Conservation (phyloP, 2,888 invertebrate genomes). For the Parnassius glacialis region DNA sequence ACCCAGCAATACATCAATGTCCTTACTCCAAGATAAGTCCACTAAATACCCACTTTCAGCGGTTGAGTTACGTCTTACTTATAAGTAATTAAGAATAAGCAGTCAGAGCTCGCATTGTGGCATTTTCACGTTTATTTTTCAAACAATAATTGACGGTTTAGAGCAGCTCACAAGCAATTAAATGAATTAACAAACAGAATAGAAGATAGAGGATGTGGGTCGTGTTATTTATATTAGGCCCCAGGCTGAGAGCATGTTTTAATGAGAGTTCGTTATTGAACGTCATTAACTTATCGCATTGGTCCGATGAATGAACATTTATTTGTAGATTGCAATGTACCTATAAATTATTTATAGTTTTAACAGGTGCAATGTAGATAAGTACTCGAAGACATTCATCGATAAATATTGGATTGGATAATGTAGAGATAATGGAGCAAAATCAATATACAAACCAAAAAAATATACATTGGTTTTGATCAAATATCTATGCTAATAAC, state of each 20-base stretch:
- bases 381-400: background rate
- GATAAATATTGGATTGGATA: no score
- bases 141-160: slow-evolving; percentile 69
- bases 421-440: no score
- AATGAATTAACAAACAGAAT: slow-evolving; percentile 67
- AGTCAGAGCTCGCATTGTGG: slow-evolving; percentile 57
- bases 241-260: slow-evolving; percentile 35
- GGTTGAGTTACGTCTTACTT: slow-evolving; percentile 75
- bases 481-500: no score
- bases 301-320: slow-evolving; percentile 7
- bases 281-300: slow-evolving; percentile 12
- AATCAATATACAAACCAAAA: no score
- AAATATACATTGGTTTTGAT: no score
- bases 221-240: slow-evolving; percentile 56
- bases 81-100: slow-evolving; percentile 76
- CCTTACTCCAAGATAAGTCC: slow-evolving; percentile 56
- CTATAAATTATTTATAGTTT: slow-evolving; percentile 1
- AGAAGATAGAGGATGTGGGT: slow-evolving; percentile 45
- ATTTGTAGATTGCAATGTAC: slow-evolving; percentile 1
- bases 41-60: slow-evolving; percentile 72
- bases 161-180: slow-evolving; percentile 58
- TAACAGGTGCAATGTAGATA: slow-evolving; percentile 1
- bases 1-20: slow-evolving; percentile 70
- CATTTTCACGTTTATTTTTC: slow-evolving; percentile 57
- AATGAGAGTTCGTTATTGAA: slow-evolving; percentile 10